phyloP scores from a whole-genome alignment of 2,797 vertebrate genomes.

The Prunella strophiata region DNA sequence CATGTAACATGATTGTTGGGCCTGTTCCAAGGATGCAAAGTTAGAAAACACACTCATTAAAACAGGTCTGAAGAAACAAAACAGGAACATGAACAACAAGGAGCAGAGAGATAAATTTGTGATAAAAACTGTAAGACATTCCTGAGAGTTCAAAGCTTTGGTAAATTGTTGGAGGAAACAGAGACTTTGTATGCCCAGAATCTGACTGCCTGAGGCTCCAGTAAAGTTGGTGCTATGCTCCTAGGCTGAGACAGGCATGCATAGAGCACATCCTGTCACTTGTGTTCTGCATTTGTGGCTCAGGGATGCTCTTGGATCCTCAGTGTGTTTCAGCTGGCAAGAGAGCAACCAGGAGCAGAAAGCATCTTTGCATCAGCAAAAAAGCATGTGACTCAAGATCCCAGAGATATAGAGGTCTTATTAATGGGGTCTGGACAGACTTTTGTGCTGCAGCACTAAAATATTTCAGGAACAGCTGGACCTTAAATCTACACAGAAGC shows the following conservation, averaged over 20 bases:
- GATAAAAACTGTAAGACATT: slow-evolving; percentile 38
- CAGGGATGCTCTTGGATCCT: background rate
- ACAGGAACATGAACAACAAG: background rate
- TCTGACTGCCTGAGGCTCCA: background rate
- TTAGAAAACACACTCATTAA: slow-evolving; percentile 36
- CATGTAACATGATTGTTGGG: slow-evolving; percentile 26
- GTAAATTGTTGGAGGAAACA: background rate
- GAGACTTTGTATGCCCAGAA: background rate
- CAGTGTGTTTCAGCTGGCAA: background rate
- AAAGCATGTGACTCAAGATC: background rate
- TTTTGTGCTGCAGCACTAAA: background rate
- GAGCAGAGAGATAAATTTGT: slow-evolving; percentile 24
- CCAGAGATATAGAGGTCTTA: background rate
- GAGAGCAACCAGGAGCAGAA: background rate
- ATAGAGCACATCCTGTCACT: background rate
- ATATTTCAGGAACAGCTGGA: slow-evolving; percentile 18
- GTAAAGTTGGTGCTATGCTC: background rate
- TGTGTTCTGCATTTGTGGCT: background rate
- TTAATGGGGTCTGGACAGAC: background rate
- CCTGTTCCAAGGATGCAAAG: slow-evolving; percentile 38
- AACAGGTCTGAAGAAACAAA: slow-evolving; percentile 46
- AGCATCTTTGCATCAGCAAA: background rate
- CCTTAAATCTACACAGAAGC: slow-evolving; percentile 23
- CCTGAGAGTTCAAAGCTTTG: background rate
- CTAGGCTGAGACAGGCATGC: background rate